These are phyloP conservation scores for Scaptomyza tumidula DNA, from an alignment of 2,888 invertebrate genomes.

Conservation along the genomic window DNA sequence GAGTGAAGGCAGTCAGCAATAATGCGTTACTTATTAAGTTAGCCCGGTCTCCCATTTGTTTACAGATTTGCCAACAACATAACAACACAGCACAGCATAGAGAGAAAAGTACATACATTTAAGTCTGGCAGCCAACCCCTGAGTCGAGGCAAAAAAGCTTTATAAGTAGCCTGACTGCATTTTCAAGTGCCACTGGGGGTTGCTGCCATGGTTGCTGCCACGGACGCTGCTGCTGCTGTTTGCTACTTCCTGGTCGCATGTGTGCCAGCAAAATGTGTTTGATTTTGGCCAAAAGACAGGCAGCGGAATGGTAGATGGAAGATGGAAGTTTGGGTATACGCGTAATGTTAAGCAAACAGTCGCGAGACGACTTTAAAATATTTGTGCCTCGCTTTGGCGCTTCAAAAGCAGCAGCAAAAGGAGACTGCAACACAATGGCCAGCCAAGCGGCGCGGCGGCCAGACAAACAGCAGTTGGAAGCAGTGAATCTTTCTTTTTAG, in stretches of 20 bases:
- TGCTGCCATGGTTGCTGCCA: conserved; percentile 21
- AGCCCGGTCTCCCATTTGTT: conserved; percentile 66
- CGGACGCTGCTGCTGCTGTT: conserved; percentile 14
- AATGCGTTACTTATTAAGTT: conserved; percentile 73
- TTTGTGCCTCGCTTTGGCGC: conserved; percentile 23
- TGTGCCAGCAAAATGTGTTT: conserved; percentile 47
- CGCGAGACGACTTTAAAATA: conserved; percentile 75
- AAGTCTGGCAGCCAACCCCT: conserved; percentile 55
- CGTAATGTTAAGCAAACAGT: conserved; percentile 65
- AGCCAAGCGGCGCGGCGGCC: conserved; percentile 56
- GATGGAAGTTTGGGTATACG: conserved; percentile 27
- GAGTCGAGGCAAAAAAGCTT: conserved; percentile 18
- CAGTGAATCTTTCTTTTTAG: conserved; percentile 17
- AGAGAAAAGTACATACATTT: neutral
- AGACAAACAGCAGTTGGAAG: conserved; percentile 46
- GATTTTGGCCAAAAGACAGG: conserved; percentile 40
- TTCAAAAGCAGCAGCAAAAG: conserved; percentile 1
- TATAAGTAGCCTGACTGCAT: conserved; percentile 74
- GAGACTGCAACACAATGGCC: conserved; percentile 48
- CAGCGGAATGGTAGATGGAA: too few species aligned
- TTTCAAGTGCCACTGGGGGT: conserved; percentile 60
- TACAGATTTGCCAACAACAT: conserved; percentile 59
- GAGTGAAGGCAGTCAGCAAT: conserved; percentile 37
- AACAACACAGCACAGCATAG: conserved; percentile 5
- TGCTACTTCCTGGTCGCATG: conserved; percentile 37